phyloP scores from a whole-genome alignment of 2,797 vertebrate species.

The Semotilus atromaculatus region DNA sequence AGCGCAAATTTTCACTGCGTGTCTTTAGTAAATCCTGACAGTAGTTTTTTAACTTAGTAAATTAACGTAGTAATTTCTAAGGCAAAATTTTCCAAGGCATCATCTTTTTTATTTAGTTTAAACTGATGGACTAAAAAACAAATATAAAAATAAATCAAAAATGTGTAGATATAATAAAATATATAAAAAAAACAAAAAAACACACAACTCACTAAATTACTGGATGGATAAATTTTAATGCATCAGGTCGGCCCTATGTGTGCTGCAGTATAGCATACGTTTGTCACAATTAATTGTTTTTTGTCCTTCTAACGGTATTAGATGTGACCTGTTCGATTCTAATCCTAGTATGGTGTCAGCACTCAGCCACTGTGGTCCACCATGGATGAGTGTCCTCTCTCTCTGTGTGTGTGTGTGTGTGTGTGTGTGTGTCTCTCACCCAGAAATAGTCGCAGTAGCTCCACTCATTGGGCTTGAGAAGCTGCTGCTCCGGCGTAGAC shows the following conservation, averaged over 20 bases:
- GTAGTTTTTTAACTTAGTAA: no score
- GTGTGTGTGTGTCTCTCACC: constrained; percentile 77
- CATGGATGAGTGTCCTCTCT: not conserved
- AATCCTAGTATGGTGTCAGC: not conserved
- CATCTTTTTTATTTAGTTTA: no score
- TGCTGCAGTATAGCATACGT: not conserved
- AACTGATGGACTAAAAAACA: no score
- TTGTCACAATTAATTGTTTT: not conserved
- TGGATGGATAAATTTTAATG: no score
- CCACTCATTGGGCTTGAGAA: constrained; percentile 96
- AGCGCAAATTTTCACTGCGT: no score
- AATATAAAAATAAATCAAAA: no score
- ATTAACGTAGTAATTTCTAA: no score
- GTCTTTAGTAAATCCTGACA: no score
- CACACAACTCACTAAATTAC: no score
- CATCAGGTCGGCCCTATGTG: not conserved
- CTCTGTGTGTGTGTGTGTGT: not conserved
- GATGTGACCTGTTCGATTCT: not conserved
- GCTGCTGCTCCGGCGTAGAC: constrained; percentile 90
- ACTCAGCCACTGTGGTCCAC: not conserved
- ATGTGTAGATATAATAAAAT: no score
- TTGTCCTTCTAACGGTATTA: not conserved
- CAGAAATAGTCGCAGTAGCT: constrained; percentile 99
- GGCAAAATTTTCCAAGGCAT: no score
- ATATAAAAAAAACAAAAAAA: no score